Evolutionary conservation across 2,113 vertebrate genomes (phyloP), one percentile per base, ranked within the genome.

Genomic region (Sinocyclocheilus anshuiensis): DNA sequence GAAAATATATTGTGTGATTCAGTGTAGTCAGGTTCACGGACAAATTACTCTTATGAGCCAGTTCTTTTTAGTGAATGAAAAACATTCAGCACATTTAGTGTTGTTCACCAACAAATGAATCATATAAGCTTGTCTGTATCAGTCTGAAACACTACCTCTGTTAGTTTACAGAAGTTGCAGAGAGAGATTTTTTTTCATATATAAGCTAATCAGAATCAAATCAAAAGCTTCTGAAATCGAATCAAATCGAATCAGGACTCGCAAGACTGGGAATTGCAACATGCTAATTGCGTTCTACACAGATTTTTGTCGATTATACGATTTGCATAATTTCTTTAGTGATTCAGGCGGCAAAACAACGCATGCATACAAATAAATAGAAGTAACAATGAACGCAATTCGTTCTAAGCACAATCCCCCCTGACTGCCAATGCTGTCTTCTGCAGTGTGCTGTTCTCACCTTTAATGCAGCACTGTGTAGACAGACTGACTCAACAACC

Each of bases 401-500:
- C 18, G 10, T 74, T 74, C 65, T 12, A 22, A 42, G 20, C 1
- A 4, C 36, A 4, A 12, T 72, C 36, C 42, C 74, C 36, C n/a
- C 11, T 16, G n/a, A 67, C 79, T 63, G 79, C n/a, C 39, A 20
- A 45, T 13, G 39, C 61, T 29, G 36, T 67, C 42, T 48, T 81
- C 29, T 57, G 22, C 22, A 33, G 39, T 12, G 13, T 50, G 26
- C 9, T 69, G 16, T 24, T 83, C 18, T 83, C 45, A 71, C 81
- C 18, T 69, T 72, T 72, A 83, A 72, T 6, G 2, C 55, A 24
- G 8, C 2, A 22, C 11, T 11, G 36, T 81, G 11, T 13, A 81
- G 59, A 26, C 78, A 65, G 36, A 29, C 39, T 69, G 15, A 63
- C 80, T 18, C 26, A 59, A 36, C 79, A 53, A 69, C 81, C 63